phyloP scores from a whole-genome alignment of 1,140 invertebrate species.

The Lepidurus packardi region DNA sequence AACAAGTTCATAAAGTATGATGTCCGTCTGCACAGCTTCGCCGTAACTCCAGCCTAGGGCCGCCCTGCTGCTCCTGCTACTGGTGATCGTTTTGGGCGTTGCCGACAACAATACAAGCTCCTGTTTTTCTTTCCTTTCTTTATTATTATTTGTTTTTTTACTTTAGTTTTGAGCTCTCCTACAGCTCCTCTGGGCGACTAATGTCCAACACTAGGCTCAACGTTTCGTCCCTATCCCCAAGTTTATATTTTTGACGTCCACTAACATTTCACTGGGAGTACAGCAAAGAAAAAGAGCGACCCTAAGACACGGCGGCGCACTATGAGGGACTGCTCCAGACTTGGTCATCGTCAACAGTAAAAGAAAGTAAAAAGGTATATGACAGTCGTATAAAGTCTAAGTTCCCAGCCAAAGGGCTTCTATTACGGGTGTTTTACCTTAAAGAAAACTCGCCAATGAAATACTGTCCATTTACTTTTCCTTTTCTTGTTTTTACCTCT shows the following conservation, averaged over 20 bases:
- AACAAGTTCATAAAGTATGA: slow-evolving; percentile 12
- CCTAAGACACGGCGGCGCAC: too few relatives aligned
- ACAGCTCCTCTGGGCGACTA: not conserved
- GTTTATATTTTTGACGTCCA: too few relatives aligned
- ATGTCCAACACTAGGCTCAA: not conserved
- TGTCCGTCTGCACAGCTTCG: slow-evolving; percentile 6
- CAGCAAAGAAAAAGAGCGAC: too few relatives aligned
- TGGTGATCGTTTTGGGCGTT: not conserved
- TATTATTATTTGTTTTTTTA: not conserved
- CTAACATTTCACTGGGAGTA: too few relatives aligned
- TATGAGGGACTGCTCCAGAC: not conserved
- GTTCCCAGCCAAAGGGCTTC: not conserved
- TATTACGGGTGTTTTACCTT: not conserved
- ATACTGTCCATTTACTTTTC: not conserved
- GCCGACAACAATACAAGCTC: not conserved
- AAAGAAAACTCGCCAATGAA: not conserved
- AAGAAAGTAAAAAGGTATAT: not conserved
- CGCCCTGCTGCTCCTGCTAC: not conserved
- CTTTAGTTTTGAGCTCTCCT: not conserved
- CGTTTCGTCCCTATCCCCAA: not conserved
- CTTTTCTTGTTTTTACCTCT: not conserved
- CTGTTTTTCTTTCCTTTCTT: not conserved
- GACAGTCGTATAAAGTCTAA: not conserved
- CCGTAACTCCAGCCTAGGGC: slow-evolving; percentile 1
- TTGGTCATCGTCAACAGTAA: not conserved